Percentiles rank a stretch among this genome's conserved stretches.
These are phyloP conservation scores for Endotricha flammealis DNA, from an alignment of 2,888 invertebrate species.

Conservation along the genomic window DNA sequence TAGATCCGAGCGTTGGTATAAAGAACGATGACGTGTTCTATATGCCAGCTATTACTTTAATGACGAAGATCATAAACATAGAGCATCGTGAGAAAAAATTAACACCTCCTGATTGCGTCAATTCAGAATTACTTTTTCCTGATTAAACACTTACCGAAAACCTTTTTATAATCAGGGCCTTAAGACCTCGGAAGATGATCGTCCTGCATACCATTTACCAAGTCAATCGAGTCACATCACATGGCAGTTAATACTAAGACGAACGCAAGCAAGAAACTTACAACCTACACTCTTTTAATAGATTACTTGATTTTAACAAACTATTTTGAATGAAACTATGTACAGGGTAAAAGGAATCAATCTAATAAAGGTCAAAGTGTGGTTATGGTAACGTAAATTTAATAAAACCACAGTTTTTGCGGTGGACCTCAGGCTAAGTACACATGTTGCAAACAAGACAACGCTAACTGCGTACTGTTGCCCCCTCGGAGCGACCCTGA, in stretches of 20 bases:
- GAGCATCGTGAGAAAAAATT: slow-evolving; percentile 36
- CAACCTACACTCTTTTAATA: too few relatives aligned
- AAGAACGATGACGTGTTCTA: slow-evolving; percentile 30
- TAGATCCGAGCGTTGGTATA: too few relatives aligned
- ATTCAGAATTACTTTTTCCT: slow-evolving; percentile 2
- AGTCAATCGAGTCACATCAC: too few relatives aligned
- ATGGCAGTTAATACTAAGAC: too few relatives aligned
- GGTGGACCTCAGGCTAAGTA: slow-evolving; percentile 32
- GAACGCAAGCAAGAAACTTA: too few relatives aligned
- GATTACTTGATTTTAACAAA: too few relatives aligned
- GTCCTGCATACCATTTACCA: too few relatives aligned
- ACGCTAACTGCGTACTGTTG: slow-evolving; percentile 39
- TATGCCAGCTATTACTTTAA: slow-evolving; percentile 24
- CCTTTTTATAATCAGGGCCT: slow-evolving; percentile 6
- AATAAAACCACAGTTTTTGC: slow-evolving; percentile 36
- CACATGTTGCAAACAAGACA: slow-evolving; percentile 30
- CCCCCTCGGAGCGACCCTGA: slow-evolving; percentile 54
- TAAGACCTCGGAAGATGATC: too few relatives aligned
- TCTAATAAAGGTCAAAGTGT: slow-evolving; percentile 45
- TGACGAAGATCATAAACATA: slow-evolving; percentile 18
- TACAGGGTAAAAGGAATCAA: too few relatives aligned
- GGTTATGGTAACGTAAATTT: slow-evolving; percentile 19
- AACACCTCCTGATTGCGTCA: slow-evolving; percentile 9
- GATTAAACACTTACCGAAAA: too few relatives aligned
- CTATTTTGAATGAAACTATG: too few relatives aligned